These are phyloP conservation scores for Macaria liturata DNA, from an alignment of 2,888 invertebrate genomes.

Conservation along the genomic window DNA sequence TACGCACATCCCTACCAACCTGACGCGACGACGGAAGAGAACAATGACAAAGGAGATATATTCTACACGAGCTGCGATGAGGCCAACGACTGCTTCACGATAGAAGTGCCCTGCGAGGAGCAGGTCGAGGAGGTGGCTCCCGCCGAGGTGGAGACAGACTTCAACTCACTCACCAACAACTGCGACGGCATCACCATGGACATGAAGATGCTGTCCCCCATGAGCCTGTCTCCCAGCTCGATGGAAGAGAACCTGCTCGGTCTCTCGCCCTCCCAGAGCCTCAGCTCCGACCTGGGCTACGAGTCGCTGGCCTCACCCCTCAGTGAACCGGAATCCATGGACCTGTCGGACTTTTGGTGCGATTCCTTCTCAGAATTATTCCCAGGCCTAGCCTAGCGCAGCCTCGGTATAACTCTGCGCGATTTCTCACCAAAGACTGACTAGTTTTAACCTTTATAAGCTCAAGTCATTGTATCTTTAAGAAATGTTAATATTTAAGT, in stretches of 20 bases:
- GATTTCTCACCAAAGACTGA: slow-evolving; percentile 76
- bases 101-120: slow-evolving; percentile 86
- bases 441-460: slow-evolving; percentile 47
- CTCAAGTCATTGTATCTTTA: slow-evolving; percentile 37
- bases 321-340: slow-evolving; percentile 74
- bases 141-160: slow-evolving; percentile 59
- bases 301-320: slow-evolving; percentile 77
- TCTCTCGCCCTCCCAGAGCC: slow-evolving; percentile 68
- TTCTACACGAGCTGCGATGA: slow-evolving; percentile 89
- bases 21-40: slow-evolving; percentile 54
- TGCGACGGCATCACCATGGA: slow-evolving; percentile 57
- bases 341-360: slow-evolving; percentile 87
- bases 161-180: slow-evolving; percentile 51
- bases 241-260: slow-evolving; percentile 62
- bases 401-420: slow-evolving; percentile 72
- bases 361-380: slow-evolving; percentile 90
- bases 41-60: slow-evolving; percentile 81
- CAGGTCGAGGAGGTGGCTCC: slow-evolving; percentile 60
- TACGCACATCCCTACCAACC: slow-evolving; percentile 75
- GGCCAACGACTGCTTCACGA: slow-evolving; percentile 88
- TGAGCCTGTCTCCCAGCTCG: slow-evolving; percentile 65
- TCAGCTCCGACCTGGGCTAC: slow-evolving; percentile 76
- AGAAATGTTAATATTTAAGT: slow-evolving; percentile 34
- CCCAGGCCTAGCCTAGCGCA: slow-evolving; percentile 86
- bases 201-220: slow-evolving; percentile 74